A percentile compares a stretch with the other conserved stretches of the same genome.
phyloP scores from a whole-genome alignment of 2,113 vertebrate genomes.

The Chaetodon trifascialis region DNA sequence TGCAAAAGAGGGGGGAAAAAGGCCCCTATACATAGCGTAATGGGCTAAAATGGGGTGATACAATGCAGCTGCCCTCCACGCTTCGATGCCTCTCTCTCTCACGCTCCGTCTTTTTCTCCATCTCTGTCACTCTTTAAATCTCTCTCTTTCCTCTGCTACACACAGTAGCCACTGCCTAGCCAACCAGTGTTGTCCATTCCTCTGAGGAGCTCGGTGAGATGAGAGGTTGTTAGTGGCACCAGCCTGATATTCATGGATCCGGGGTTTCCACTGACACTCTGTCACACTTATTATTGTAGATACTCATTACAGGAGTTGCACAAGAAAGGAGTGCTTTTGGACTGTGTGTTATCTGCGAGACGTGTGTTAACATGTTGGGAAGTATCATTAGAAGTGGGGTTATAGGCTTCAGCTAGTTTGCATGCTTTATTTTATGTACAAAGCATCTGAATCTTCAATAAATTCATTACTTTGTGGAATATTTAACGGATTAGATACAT shows the following conservation, averaged over 20 bases:
- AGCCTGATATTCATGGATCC: slow-evolving; percentile 44
- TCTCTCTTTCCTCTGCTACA: slow-evolving; percentile 33
- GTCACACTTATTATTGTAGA: slow-evolving; percentile 48
- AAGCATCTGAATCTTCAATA: neutral
- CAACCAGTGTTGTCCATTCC: slow-evolving; percentile 50
- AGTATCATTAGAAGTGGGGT: neutral
- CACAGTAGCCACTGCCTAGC: slow-evolving; percentile 57
- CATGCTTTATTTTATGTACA: neutral
- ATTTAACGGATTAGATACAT: neutral
- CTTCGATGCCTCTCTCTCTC: slow-evolving; percentile 69
- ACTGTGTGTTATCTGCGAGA: neutral
- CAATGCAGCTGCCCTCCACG: slow-evolving; percentile 82
- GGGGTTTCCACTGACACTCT: slow-evolving; percentile 51
- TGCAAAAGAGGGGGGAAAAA: slow-evolving; percentile 79
- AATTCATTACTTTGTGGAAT: neutral
- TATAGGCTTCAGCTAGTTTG: neutral
- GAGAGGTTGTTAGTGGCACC: slow-evolving; percentile 61
- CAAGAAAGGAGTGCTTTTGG: slow-evolving; percentile 14
- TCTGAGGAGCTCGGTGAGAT: slow-evolving; percentile 59
- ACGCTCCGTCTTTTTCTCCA: slow-evolving; percentile 44
- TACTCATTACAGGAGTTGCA: neutral
- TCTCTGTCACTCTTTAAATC: slow-evolving; percentile 49
- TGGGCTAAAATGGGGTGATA: slow-evolving; percentile 83
- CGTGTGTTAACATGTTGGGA: neutral
- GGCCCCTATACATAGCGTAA: slow-evolving; percentile 80